Conservation (phyloP, 1,140 invertebrate species). For the Aphis gossypii region DNA sequence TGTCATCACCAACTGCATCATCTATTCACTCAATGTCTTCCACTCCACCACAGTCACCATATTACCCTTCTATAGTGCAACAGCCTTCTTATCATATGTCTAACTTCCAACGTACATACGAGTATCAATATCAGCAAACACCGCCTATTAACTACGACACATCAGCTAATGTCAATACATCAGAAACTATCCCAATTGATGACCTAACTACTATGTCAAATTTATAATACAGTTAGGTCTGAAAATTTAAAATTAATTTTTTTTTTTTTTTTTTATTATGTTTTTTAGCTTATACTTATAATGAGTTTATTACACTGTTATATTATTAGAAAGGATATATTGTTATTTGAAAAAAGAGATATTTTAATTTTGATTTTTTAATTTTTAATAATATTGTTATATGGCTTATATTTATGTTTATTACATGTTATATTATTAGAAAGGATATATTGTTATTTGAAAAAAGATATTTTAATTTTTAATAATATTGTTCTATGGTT, state of each 20-base stretch:
- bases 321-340: too few species aligned
- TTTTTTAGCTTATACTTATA: too few species aligned
- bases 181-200: background rate
- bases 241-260: background rate
- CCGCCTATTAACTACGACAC: background rate
- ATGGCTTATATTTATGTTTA: too few species aligned
- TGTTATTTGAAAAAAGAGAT: too few species aligned
- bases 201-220: background rate
- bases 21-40: background rate
- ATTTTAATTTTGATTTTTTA: too few species aligned
- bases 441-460: too few species aligned
- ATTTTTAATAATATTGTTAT: too few species aligned
- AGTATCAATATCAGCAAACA: background rate
- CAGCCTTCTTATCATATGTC: background rate
- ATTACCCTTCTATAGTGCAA: background rate
- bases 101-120: background rate
- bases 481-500: background rate
- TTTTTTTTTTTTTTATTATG: background rate
- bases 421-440: too few species aligned
- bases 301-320: too few species aligned
- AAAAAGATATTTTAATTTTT: background rate
- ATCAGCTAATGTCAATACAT: background rate
- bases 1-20: background rate
- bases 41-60: background rate
- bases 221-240: background rate